A percentile compares a stretch with the other conserved stretches of the same genome.
phyloP scores from a whole-genome alignment of 2,797 vertebrate species.

The Pogonophryne albipinna region DNA sequence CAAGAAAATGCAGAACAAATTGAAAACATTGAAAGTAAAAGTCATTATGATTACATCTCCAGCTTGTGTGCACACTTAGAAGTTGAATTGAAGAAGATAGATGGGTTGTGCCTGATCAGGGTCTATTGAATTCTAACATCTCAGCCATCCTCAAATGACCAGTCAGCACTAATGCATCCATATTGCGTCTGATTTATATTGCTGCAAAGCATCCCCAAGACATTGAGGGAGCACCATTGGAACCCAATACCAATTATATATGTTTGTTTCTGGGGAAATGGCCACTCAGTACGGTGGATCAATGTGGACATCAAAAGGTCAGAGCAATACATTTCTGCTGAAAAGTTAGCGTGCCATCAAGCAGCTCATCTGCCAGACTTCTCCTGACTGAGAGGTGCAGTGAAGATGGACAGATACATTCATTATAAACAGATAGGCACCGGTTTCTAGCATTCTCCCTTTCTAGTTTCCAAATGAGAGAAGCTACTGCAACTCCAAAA shows the following conservation, averaged over 20 bases:
- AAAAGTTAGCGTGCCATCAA: constrained; percentile 76
- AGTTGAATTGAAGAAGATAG: constrained; percentile 74
- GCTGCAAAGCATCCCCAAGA: constrained; percentile 83
- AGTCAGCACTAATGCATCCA: constrained; percentile 88
- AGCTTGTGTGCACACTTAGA: constrained; percentile 67
- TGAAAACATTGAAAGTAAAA: constrained; percentile 48
- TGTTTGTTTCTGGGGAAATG: constrained; percentile 87
- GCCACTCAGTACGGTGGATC: constrained; percentile 84
- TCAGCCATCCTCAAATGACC: constrained; percentile 82
- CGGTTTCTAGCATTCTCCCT: background rate
- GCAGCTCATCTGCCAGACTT: constrained; percentile 55
- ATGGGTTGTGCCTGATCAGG: constrained; percentile 82
- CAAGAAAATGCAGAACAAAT: background rate
- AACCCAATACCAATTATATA: constrained; percentile 88
- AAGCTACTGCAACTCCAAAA: background rate
- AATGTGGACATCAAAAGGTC: constrained; percentile 86
- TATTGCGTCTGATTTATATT: constrained; percentile 90
- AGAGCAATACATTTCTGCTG: constrained; percentile 82
- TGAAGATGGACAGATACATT: constrained; percentile 21
- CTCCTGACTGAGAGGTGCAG: constrained; percentile 28
- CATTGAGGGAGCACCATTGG: constrained; percentile 83
- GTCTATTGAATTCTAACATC: constrained; percentile 83
- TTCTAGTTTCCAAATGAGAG: background rate
- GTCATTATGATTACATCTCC: constrained; percentile 66
- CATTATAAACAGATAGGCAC: constrained; percentile 4